Conservation (phyloP, 2,888 invertebrate species). For the Electrophaes corylata region DNA sequence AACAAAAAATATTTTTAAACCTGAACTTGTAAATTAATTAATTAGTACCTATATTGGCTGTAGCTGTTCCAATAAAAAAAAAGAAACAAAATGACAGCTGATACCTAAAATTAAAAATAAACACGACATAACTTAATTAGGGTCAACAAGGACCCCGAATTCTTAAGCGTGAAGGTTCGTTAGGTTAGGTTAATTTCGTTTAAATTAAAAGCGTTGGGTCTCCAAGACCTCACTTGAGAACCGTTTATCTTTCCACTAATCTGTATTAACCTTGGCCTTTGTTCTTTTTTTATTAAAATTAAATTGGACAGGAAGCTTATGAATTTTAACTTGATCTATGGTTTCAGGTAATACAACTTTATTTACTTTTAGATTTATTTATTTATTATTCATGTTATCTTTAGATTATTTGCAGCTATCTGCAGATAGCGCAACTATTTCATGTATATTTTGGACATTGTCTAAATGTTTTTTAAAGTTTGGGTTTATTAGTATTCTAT, state of each 20-base stretch:
- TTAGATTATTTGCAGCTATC: too few relatives aligned
- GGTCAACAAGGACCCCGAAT: conserved; percentile 23
- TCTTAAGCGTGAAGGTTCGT: conserved; percentile 32
- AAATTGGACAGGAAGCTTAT: conserved; percentile 9
- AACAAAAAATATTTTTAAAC: too few relatives aligned
- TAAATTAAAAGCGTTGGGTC: conserved; percentile 35
- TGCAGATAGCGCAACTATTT: too few relatives aligned
- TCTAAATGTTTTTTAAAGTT: too few relatives aligned
- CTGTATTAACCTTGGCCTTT: conserved; percentile 32
- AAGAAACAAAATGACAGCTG: too few relatives aligned
- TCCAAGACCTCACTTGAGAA: conserved; percentile 28
- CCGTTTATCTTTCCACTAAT: conserved; percentile 34
- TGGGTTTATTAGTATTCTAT: too few relatives aligned
- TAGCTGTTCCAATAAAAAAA: too few relatives aligned
- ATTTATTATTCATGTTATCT: too few relatives aligned
- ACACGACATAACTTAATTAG: conserved; percentile 29
- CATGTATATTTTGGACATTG: too few relatives aligned
- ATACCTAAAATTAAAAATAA: conserved; percentile 34
- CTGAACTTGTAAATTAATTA: too few relatives aligned
- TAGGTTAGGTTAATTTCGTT: too few relatives aligned
- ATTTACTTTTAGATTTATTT: neutral
- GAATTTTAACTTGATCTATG: conserved; percentile 9
- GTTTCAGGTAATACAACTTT: neutral
- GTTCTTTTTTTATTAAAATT: conserved; percentile 16
- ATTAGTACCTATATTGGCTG: too few relatives aligned